These are phyloP conservation scores for Latrodectus elegans DNA, from an alignment of 2,888 invertebrate species.

Conservation along the genomic window DNA sequence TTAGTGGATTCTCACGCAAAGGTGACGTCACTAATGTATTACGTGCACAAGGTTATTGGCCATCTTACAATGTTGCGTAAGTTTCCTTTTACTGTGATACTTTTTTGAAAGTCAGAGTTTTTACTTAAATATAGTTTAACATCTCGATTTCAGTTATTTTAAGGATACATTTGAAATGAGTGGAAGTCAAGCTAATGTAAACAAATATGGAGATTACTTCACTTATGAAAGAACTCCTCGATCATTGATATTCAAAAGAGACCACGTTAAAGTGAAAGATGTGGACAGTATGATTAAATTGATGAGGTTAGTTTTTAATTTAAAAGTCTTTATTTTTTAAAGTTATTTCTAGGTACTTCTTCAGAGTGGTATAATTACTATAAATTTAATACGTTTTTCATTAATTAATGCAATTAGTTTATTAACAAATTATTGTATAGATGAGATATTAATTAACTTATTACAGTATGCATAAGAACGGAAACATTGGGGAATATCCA, in stretches of 20 bases:
- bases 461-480: not conserved
- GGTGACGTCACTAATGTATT: conserved; percentile 82
- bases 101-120: not conserved
- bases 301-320: conserved; percentile 75
- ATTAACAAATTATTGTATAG: not conserved
- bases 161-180: conserved; percentile 80
- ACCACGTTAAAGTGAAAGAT: conserved; percentile 79
- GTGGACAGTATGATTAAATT: conserved; percentile 79
- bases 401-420: no score
- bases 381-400: no score
- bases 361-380: no score
- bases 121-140: not conserved
- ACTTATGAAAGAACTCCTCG: conserved; percentile 81
- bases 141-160: conserved; percentile 77
- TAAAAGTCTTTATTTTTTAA: no score
- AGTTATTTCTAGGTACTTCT: no score
- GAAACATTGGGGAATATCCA: no score
- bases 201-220: conserved; percentile 79
- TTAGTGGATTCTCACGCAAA: conserved; percentile 46
- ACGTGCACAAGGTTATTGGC: conserved; percentile 82
- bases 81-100: conserved; percentile 66
- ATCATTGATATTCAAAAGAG: conserved; percentile 80
- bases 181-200: conserved; percentile 79
- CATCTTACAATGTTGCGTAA: conserved; percentile 82
- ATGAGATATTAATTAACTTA: not conserved